These are phyloP conservation scores for Chelonus insularis DNA, from an alignment of 1,140 invertebrate genomes.

Conservation along the genomic window DNA sequence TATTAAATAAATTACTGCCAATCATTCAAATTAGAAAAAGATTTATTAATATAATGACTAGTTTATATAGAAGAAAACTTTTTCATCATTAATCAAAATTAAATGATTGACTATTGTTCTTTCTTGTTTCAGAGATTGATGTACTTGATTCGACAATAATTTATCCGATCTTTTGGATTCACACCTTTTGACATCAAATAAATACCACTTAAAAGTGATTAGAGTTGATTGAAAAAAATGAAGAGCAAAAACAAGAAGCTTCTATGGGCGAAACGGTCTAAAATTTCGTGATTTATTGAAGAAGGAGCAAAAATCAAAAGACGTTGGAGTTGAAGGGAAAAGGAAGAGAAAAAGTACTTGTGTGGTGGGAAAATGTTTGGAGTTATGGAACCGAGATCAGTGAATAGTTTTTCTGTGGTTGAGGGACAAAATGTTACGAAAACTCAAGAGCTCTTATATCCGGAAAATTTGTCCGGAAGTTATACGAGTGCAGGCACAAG, in stretches of 20 bases:
- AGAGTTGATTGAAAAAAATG: conserved; percentile 10
- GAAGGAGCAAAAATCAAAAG: background rate
- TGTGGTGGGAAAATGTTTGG: background rate
- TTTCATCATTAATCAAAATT: background rate
- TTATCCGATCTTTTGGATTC: background rate
- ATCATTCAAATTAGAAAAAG: no score
- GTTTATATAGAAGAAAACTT: no score
- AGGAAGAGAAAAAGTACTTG: background rate
- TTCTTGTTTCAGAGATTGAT: background rate
- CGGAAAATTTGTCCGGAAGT: conserved; percentile 10
- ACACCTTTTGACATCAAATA: background rate
- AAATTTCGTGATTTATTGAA: conserved; percentile 39
- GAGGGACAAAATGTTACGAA: conserved; percentile 15
- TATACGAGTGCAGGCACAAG: conserved; percentile 2
- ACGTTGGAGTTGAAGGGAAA: background rate
- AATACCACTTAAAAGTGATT: background rate
- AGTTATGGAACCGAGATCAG: conserved; percentile 19
- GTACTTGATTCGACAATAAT: background rate
- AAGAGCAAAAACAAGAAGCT: conserved; percentile 17
- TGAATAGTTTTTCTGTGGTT: background rate
- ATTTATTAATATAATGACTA: no score
- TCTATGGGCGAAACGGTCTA: conserved; percentile 29
- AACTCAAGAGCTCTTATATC: conserved; percentile 11
- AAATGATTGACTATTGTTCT: background rate
- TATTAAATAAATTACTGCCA: no score